phyloP scores from a whole-genome alignment of 2,888 invertebrate genomes.

The Zootermopsis nevadensis region DNA sequence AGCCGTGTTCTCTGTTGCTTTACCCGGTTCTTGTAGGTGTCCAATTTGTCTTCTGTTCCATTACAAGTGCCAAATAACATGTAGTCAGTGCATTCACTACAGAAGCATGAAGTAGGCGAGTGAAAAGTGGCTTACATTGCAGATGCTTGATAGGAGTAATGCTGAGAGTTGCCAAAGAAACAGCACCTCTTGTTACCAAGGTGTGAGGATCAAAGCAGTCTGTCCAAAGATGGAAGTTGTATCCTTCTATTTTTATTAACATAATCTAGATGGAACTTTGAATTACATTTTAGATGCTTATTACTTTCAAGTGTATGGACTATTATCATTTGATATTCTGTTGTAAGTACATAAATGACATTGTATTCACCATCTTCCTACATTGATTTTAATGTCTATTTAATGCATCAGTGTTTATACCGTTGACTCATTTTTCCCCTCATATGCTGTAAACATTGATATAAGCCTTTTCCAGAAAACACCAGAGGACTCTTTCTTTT shows the following conservation, averaged over 20 bases:
- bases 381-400: background rate
- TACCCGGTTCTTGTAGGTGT: background rate
- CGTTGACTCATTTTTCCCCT: too few species aligned
- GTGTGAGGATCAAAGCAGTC: conserved; percentile 3
- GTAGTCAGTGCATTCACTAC: background rate
- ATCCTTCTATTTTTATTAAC: conserved; percentile 24
- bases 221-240: conserved; percentile 27
- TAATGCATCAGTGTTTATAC: too few species aligned
- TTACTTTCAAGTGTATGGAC: conserved; percentile 9
- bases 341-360: conserved; percentile 38
- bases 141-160: background rate
- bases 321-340: conserved; percentile 29
- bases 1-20: background rate
- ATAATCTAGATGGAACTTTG: conserved; percentile 18
- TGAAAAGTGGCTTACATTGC: background rate
- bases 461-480: too few species aligned
- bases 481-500: too few species aligned
- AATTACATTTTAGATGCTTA: conserved; percentile 15
- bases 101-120: background rate
- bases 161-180: conserved; percentile 11
- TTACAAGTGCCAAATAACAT: conserved; percentile 17
- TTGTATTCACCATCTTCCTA: background rate
- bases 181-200: conserved; percentile 4
- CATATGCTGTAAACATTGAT: too few species aligned
- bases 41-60: background rate